Conservation (phyloP, 2,113 vertebrate genomes). For the Carassius carassius region DNA sequence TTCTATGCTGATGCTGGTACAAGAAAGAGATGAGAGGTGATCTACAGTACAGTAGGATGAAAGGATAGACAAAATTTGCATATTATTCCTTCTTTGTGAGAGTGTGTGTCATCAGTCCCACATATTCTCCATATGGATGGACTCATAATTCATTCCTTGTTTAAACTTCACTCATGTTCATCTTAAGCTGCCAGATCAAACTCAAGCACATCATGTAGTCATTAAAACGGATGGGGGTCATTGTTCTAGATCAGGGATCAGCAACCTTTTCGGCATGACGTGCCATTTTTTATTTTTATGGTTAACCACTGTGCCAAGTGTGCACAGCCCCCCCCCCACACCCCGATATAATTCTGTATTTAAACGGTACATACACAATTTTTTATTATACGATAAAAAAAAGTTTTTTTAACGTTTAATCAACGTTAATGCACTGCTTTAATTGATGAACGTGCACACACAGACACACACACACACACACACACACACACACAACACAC, state of each 20-base stretch:
- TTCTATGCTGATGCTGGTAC: conserved; percentile 22
- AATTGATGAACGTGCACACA: too few relatives aligned
- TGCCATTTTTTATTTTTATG: too few relatives aligned
- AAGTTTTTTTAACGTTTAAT: too few relatives aligned
- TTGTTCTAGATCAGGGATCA: neutral
- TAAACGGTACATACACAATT: too few relatives aligned
- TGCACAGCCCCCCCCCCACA: too few relatives aligned
- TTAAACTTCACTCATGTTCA: neutral
- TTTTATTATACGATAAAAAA: too few relatives aligned
- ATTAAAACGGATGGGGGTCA: neutral
- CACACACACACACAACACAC: too few relatives aligned
- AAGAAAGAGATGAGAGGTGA: neutral
- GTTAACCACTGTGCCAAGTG: too few relatives aligned
- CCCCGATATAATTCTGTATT: too few relatives aligned
- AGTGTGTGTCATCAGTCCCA: neutral
- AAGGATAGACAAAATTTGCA: neutral
- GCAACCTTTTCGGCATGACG: too few relatives aligned
- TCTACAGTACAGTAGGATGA: conserved; percentile 33
- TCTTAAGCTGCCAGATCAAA: conserved; percentile 2
- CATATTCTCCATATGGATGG: neutral
- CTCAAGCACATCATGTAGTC: neutral
- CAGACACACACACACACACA: too few relatives aligned
- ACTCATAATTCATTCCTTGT: conserved; percentile 10
- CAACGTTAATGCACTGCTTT: too few relatives aligned
- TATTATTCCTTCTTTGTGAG: conserved; percentile 28